A percentile compares a stretch with the other conserved stretches of the same genome.
Evolutionary conservation across 2,888 invertebrate genomes (phyloP).

Genomic region (Phalangium opilio): DNA sequence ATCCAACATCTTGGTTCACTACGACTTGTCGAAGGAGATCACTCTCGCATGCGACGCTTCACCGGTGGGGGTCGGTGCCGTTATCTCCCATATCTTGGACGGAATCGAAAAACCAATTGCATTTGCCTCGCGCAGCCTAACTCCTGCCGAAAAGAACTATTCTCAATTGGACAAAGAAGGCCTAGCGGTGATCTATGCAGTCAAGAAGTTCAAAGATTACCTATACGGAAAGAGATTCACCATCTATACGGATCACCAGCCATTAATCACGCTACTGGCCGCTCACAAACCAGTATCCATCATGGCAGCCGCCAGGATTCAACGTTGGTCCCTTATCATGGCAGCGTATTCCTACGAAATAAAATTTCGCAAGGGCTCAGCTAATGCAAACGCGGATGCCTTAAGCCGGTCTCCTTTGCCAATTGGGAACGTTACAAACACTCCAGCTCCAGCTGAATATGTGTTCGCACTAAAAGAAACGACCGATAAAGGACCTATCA

Average conservation of each 20-base stretch:
- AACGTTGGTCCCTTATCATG: conserved; percentile 24
- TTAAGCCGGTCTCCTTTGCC: conserved; percentile 23
- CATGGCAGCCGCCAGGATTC: conserved; percentile 24
- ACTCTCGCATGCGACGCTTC: conserved; percentile 31
- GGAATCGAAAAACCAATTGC: conserved; percentile 28
- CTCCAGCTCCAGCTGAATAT: neutral
- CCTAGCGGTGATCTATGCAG: conserved; percentile 28
- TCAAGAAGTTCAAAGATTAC: conserved; percentile 31
- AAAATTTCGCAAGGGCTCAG: conserved; percentile 22
- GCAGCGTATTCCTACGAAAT: conserved; percentile 28
- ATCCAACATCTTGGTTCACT: conserved; percentile 24
- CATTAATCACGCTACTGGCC: conserved; percentile 23
- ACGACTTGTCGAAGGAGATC: conserved; percentile 23
- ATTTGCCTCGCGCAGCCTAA: conserved; percentile 20
- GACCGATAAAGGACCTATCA: conserved; percentile 4
- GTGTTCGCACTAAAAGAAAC: conserved; percentile 1
- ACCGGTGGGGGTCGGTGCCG: conserved; percentile 22
- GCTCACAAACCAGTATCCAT: conserved; percentile 17
- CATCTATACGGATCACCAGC: conserved; percentile 30
- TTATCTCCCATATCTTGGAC: conserved; percentile 25
- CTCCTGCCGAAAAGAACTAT: conserved; percentile 18
- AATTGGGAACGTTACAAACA: neutral
- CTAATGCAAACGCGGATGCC: conserved; percentile 27
- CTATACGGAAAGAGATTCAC: conserved; percentile 31
- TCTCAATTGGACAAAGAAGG: conserved; percentile 25